These are phyloP conservation scores for Clarias laeviceps DNA, from an alignment of 2,797 vertebrate species.

Conservation along the genomic window DNA sequence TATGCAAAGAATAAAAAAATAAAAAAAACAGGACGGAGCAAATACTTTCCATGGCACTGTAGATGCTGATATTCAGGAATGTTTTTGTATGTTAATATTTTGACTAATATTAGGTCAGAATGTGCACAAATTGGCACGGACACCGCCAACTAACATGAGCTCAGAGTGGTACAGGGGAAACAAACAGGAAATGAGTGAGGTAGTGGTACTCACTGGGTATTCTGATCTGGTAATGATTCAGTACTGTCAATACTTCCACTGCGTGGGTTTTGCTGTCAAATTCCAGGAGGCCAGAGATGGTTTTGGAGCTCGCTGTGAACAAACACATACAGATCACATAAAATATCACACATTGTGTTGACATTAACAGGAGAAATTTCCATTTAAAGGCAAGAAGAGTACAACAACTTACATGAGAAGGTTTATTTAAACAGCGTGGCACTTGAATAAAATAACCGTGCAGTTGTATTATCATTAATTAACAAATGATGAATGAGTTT, in stretches of 20 bases:
- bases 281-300: constrained; percentile 91
- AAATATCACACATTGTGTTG: not conserved
- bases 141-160: not conserved
- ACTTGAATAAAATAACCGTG: not conserved
- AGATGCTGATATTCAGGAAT: not conserved
- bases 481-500: not conserved
- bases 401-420: not conserved
- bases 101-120: not conserved
- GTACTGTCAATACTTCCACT: constrained; percentile 95
- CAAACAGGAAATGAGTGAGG: not conserved
- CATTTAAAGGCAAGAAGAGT: not conserved
- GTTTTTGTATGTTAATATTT: not conserved
- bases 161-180: not conserved
- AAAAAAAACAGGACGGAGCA: too few species aligned
- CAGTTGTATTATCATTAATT: not conserved
- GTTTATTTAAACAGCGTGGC: not conserved
- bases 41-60: too few species aligned
- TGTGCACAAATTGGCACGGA: not conserved
- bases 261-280: constrained; percentile 96
- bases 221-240: constrained; percentile 98
- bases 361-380: not conserved
- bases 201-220: constrained; percentile 87
- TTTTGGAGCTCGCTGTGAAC: constrained; percentile 89
- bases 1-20: too few species aligned
- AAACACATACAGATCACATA: not conserved